These are phyloP conservation scores for Zapornia atra DNA, from an alignment of 2,113 vertebrate species.

Conservation along the genomic window DNA sequence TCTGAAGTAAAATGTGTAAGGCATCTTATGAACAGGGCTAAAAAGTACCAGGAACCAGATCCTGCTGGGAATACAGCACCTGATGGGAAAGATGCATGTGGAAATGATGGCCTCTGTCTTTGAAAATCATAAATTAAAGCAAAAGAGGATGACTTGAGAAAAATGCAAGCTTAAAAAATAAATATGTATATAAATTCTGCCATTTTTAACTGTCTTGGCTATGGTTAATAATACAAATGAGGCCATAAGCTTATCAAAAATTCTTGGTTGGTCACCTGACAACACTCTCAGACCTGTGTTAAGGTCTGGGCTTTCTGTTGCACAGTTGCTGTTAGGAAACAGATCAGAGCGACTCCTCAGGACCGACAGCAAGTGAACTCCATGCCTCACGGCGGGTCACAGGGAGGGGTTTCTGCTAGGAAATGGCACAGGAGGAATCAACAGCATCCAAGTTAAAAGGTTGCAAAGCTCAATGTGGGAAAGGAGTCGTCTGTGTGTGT, in stretches of 20 bases:
- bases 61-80: not conserved
- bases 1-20: not conserved
- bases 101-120: not conserved
- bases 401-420: not conserved
- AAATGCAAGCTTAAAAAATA: not conserved
- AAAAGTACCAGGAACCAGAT: not conserved
- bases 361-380: not conserved
- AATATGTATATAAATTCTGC: not conserved
- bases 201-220: not conserved
- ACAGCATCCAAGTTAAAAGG: not conserved
- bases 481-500: not conserved
- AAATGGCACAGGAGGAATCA: not conserved
- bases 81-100: not conserved
- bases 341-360: not conserved
- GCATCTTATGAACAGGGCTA: not conserved
- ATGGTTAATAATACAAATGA: not conserved
- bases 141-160: not conserved
- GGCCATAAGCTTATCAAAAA: not conserved
- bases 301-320: not conserved
- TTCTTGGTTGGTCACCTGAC: not conserved
- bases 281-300: not conserved
- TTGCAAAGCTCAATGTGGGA: not conserved
- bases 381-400: accelerated
- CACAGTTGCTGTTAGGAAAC: slow-evolving; percentile 23
- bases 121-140: not conserved